A percentile compares a stretch with the other conserved stretches of the same genome.
Evolutionary conservation across 2,888 invertebrate species (phyloP).

Genomic region (Caenorhabditis sinica): DNA sequence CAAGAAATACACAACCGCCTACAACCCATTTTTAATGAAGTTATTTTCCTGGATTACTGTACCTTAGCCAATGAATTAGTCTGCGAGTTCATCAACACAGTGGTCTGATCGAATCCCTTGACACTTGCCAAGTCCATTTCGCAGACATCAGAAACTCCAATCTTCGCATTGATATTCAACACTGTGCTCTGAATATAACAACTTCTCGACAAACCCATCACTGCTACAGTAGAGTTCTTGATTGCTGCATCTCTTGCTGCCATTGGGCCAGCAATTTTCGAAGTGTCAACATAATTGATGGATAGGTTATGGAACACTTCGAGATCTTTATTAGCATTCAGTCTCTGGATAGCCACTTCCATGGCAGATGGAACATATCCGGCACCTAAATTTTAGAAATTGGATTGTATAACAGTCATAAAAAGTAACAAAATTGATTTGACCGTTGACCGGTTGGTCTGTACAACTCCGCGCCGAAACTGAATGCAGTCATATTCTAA

Average conservation of each 20-base stretch:
- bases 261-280: constrained; percentile 31
- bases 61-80: constrained; percentile 53
- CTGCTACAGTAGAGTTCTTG: constrained; percentile 41
- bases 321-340: constrained; percentile 39
- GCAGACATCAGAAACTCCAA: constrained; percentile 70
- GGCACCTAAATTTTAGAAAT: no score
- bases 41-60: background rate
- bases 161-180: constrained; percentile 60
- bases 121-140: constrained; percentile 62
- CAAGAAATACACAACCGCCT: constrained; percentile 54
- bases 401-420: no score
- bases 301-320: constrained; percentile 64
- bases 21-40: background rate
- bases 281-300: constrained; percentile 60
- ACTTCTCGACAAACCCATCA: constrained; percentile 50
- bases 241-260: constrained; percentile 46
- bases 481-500: background rate
- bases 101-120: constrained; percentile 61
- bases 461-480: no score
- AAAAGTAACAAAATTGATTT: background rate
- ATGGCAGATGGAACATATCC: constrained; percentile 61
- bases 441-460: no score
- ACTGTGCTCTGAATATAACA: constrained; percentile 65
- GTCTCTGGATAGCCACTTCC: constrained; percentile 29
- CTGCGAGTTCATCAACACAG: constrained; percentile 61